phyloP scores from a whole-genome alignment of 2,888 invertebrate species.

The Harmothoe impar region DNA sequence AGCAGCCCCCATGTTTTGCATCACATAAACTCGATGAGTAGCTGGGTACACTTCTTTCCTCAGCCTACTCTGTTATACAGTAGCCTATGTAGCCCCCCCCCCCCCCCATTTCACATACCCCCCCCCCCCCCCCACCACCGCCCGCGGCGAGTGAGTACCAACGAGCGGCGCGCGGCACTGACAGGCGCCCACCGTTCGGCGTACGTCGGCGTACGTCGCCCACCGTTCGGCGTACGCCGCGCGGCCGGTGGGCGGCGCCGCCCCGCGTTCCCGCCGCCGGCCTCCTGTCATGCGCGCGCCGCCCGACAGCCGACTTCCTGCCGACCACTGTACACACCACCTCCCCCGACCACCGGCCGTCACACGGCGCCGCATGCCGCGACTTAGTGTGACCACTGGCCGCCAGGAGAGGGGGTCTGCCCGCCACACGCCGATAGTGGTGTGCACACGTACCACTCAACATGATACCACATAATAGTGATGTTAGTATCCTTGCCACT shows the following conservation, averaged over 20 bases:
- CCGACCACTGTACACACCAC: background rate
- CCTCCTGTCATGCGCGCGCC: background rate
- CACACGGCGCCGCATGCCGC: background rate
- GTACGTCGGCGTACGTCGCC: background rate
- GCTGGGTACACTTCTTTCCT: no score
- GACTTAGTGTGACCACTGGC: no score
- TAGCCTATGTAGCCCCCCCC: no score
- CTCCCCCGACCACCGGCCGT: background rate
- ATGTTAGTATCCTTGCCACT: no score
- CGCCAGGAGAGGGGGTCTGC: no score
- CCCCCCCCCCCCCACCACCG: background rate
- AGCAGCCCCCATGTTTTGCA: no score
- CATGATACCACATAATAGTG: no score
- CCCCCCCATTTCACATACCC: background rate
- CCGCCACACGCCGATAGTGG: no score
- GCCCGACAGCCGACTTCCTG: background rate
- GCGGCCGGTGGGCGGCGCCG: slow-evolving; percentile 15
- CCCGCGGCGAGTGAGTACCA: background rate
- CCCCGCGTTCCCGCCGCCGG: background rate
- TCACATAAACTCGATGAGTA: no score
- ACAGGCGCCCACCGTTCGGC: background rate
- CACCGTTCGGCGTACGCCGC: background rate
- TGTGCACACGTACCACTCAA: no score
- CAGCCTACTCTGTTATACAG: no score
- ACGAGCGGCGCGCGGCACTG: background rate